A percentile compares a stretch with the other conserved stretches of the same genome.
These are phyloP conservation scores for Platichthys stellatus DNA, from an alignment of 2,113 vertebrate species.

Conservation along the genomic window DNA sequence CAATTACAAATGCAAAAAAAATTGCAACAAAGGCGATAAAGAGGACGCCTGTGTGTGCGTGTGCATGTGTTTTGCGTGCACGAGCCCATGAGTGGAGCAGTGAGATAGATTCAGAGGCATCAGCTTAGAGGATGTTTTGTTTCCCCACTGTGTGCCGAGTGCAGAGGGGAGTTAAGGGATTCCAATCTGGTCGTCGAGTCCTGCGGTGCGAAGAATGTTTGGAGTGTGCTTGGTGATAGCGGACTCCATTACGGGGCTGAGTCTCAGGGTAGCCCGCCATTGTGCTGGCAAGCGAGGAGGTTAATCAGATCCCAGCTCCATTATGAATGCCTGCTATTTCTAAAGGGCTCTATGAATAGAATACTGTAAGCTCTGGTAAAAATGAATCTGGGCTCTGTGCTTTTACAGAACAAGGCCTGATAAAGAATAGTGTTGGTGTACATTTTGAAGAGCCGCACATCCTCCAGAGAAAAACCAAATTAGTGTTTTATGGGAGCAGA, in stretches of 20 bases:
- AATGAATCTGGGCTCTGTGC: conserved; percentile 66
- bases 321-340: conserved; percentile 78
- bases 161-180: conserved; percentile 78
- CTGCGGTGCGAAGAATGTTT: conserved; percentile 76
- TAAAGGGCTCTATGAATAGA: conserved; percentile 80
- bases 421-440: conserved; percentile 71
- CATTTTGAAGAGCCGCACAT: conserved; percentile 65
- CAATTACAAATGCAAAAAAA: conserved; percentile 67
- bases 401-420: conserved; percentile 70
- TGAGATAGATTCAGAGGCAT: conserved; percentile 79
- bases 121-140: conserved; percentile 78
- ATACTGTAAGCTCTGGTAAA: conserved; percentile 74
- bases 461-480: conserved; percentile 69
- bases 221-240: conserved; percentile 75
- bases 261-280: conserved; percentile 79
- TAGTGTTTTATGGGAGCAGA: conserved; percentile 65
- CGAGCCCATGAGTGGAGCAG: conserved; percentile 52
- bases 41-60: conserved; percentile 50
- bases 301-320: conserved; percentile 82
- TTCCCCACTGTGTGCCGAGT: conserved; percentile 74
- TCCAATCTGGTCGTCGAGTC: conserved; percentile 78
- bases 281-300: conserved; percentile 78
- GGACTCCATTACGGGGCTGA: conserved; percentile 79
- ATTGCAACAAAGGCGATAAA: conserved; percentile 66
- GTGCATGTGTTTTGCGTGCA: not conserved